A percentile compares a stretch with the other conserved stretches of the same genome.
Conservation (phyloP, 1,140 invertebrate genomes). For the Bombyx mandarina region DNA sequence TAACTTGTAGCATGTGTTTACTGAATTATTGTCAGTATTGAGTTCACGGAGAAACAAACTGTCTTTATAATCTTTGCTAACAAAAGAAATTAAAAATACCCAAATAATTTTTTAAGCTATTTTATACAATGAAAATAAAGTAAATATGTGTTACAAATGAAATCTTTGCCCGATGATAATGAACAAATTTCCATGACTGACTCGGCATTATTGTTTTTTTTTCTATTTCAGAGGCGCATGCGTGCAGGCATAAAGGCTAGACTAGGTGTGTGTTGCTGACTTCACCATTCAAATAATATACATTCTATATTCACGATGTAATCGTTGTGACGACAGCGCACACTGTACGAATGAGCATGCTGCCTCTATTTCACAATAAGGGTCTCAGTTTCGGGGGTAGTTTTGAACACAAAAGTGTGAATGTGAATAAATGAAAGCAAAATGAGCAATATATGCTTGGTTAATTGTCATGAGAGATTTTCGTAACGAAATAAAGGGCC, state of each 20-base stretch:
- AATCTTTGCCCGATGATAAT: slow-evolving; percentile 28
- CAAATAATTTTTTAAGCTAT: too few relatives aligned
- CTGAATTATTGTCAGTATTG: too few relatives aligned
- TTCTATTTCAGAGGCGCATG: slow-evolving; percentile 69
- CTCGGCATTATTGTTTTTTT: slow-evolving; percentile 60
- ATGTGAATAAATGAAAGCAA: neutral
- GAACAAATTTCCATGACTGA: slow-evolving; percentile 67
- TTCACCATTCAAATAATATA: slow-evolving; percentile 21
- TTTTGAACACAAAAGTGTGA: neutral
- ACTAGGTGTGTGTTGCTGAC: slow-evolving; percentile 64
- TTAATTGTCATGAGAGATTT: slow-evolving; percentile 68
- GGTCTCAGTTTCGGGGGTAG: neutral
- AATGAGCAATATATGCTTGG: slow-evolving; percentile 58
- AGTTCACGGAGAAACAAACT: too few relatives aligned
- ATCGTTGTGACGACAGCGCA: slow-evolving; percentile 51
- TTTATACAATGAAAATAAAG: neutral
- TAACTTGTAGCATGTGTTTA: slow-evolving; percentile 17
- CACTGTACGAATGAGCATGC: slow-evolving; percentile 62
- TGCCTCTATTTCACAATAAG: slow-evolving; percentile 40
- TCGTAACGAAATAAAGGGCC: slow-evolving; percentile 31
- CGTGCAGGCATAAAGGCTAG: slow-evolving; percentile 64
- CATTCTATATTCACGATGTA: slow-evolving; percentile 11
- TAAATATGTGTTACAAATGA: neutral
- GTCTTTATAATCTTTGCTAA: too few relatives aligned
- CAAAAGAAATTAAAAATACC: too few relatives aligned